Percentiles rank a stretch among this genome's conserved stretches.
These are phyloP conservation scores for Jacana jacana DNA, from an alignment of 2,113 vertebrate genomes.

Conservation along the genomic window DNA sequence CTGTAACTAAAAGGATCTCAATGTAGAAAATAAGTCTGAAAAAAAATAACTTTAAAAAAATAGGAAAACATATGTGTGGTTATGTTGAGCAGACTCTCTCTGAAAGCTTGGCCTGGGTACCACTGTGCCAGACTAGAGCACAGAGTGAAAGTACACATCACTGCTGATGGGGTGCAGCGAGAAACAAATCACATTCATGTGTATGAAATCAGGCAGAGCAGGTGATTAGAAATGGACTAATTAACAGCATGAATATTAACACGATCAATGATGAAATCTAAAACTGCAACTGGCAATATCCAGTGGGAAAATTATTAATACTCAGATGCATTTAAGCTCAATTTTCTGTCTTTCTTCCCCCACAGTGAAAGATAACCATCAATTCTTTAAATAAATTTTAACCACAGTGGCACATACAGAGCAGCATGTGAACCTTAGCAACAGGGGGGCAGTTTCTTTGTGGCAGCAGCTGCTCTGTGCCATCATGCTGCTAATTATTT, in stretches of 20 bases:
- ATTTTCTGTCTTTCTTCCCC: background rate
- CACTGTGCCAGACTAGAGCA: background rate
- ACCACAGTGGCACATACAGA: background rate
- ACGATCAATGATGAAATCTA: background rate
- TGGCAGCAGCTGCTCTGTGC: background rate
- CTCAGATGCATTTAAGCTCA: background rate
- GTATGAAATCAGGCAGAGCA: background rate
- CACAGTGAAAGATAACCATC: background rate
- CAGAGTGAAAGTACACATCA: background rate
- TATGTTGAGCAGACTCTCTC: background rate
- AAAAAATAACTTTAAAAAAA: background rate
- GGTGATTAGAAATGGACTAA: background rate
- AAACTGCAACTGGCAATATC: slow-evolving; percentile 32
- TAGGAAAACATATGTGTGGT: background rate
- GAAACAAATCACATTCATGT: background rate
- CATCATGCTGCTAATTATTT: background rate
- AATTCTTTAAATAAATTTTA: slow-evolving; percentile 36
- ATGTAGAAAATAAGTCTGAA: background rate
- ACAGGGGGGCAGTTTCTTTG: background rate
- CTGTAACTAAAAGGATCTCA: background rate
- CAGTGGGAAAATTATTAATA: slow-evolving; percentile 3
- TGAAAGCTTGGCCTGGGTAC: background rate
- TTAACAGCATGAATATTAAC: slow-evolving; percentile 2
- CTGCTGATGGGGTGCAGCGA: background rate
- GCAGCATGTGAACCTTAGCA: background rate